Conservation (phyloP, 1,140 invertebrate species). For the Ptiloglossa arizonensis region DNA sequence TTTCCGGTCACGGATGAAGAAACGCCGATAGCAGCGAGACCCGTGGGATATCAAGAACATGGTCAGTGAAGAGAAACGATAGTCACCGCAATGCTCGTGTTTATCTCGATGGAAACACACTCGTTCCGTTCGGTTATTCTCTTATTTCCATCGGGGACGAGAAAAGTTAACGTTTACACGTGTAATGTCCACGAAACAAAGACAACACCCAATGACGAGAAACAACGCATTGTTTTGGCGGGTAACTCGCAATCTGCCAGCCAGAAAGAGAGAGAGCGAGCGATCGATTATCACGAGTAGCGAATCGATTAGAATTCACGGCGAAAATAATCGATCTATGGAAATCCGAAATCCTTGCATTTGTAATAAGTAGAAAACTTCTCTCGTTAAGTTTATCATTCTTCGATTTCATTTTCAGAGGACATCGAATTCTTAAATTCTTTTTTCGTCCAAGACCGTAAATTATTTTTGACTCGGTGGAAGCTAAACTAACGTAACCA, state of each 20-base stretch:
- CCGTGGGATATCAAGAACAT: slow-evolving; percentile 50
- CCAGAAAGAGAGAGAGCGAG: background rate
- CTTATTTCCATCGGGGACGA: background rate
- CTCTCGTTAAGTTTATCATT: too few relatives aligned
- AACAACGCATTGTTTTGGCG: background rate
- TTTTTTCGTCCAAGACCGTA: too few relatives aligned
- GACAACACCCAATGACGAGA: background rate
- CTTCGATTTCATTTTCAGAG: too few relatives aligned
- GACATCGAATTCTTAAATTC: too few relatives aligned
- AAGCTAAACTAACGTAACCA: too few relatives aligned
- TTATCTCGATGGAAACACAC: slow-evolving; percentile 53
- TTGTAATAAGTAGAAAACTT: too few relatives aligned
- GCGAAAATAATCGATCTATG: too few relatives aligned
- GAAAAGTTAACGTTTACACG: slow-evolving; percentile 16
- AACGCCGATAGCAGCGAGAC: slow-evolving; percentile 45
- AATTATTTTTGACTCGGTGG: too few relatives aligned
- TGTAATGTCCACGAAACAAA: slow-evolving; percentile 20
- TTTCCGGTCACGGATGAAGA: slow-evolving; percentile 59
- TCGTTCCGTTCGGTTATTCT: slow-evolving; percentile 2
- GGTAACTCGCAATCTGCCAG: background rate
- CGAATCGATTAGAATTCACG: background rate
- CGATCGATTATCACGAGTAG: background rate
- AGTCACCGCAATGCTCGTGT: slow-evolving; percentile 52
- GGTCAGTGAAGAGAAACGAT: slow-evolving; percentile 50
- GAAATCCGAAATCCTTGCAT: too few relatives aligned